Evolutionary conservation across 2,113 vertebrate genomes (phyloP).

Genomic region (Raja brachyura): DNA sequence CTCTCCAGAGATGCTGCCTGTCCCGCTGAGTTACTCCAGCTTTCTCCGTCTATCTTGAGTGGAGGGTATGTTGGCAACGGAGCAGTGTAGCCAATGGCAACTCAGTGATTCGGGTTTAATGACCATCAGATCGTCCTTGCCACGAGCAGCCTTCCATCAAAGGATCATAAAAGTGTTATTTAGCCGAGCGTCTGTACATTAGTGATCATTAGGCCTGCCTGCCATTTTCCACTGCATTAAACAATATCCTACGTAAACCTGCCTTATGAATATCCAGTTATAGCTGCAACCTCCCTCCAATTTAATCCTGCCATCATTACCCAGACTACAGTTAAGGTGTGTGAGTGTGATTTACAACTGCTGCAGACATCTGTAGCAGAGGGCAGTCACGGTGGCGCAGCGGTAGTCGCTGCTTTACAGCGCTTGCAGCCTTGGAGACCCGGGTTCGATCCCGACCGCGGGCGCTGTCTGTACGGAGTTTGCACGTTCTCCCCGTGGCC

Average conservation of each 20-base stretch:
- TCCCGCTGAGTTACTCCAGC: too few relatives aligned
- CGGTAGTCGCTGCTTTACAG: too few relatives aligned
- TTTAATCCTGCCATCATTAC: background rate
- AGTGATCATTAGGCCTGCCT: constrained; percentile 1
- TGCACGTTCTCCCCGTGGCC: too few relatives aligned
- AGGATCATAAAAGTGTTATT: constrained; percentile 3
- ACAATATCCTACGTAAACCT: background rate
- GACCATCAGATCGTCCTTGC: background rate
- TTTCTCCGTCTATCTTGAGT: background rate
- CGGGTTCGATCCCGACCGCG: too few relatives aligned
- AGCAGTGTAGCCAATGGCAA: background rate
- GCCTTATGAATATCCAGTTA: background rate
- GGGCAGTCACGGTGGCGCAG: too few relatives aligned
- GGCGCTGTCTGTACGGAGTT: too few relatives aligned
- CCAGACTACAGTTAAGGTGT: background rate
- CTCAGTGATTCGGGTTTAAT: background rate
- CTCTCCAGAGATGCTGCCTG: too few relatives aligned
- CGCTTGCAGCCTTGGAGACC: too few relatives aligned
- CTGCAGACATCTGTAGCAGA: too few relatives aligned
- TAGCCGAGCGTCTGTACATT: background rate
- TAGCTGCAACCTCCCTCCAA: background rate
- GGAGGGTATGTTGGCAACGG: background rate
- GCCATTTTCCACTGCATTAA: constrained; percentile 19
- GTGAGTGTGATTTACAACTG: background rate
- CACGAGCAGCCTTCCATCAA: too few relatives aligned